A percentile compares a stretch with the other conserved stretches of the same genome.
These are phyloP conservation scores for Epinephelus malabaricus DNA, from an alignment of 2,797 vertebrate genomes.

Conservation along the genomic window DNA sequence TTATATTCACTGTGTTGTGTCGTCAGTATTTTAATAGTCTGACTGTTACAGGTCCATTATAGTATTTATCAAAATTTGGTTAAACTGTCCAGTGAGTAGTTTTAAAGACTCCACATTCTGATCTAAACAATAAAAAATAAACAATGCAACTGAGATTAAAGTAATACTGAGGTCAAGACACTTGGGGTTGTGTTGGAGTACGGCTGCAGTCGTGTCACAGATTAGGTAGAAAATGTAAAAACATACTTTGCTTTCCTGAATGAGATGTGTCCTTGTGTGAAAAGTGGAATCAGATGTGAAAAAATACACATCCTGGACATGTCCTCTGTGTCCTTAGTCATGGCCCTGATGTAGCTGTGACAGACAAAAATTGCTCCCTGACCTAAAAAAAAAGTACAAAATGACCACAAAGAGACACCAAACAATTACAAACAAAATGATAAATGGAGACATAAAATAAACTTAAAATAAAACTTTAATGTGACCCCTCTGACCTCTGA, in stretches of 20 bases:
- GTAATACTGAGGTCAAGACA: not conserved
- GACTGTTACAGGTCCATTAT: too few relatives aligned
- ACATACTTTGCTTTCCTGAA: not conserved
- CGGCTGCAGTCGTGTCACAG: not conserved
- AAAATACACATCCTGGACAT: not conserved
- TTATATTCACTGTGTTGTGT: too few relatives aligned
- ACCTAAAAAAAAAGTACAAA: not conserved
- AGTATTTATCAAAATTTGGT: not conserved
- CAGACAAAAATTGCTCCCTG: not conserved
- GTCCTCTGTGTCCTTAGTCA: not conserved
- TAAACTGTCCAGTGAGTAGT: not conserved
- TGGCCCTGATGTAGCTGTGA: not conserved
- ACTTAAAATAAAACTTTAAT: too few relatives aligned
- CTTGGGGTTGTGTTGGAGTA: too few relatives aligned
- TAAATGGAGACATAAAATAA: too few relatives aligned
- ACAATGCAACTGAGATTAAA: not conserved
- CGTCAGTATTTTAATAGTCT: too few relatives aligned
- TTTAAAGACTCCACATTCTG: not conserved
- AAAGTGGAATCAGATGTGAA: conserved; percentile 1
- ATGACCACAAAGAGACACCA: too few relatives aligned
- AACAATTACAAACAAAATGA: too few relatives aligned
- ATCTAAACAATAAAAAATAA: too few relatives aligned
- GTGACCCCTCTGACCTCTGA: conserved; percentile 21
- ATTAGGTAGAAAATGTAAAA: not conserved
- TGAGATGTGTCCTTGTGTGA: not conserved